Conservation (phyloP, 2,888 invertebrate genomes). For the Cyclophora punctaria region DNA sequence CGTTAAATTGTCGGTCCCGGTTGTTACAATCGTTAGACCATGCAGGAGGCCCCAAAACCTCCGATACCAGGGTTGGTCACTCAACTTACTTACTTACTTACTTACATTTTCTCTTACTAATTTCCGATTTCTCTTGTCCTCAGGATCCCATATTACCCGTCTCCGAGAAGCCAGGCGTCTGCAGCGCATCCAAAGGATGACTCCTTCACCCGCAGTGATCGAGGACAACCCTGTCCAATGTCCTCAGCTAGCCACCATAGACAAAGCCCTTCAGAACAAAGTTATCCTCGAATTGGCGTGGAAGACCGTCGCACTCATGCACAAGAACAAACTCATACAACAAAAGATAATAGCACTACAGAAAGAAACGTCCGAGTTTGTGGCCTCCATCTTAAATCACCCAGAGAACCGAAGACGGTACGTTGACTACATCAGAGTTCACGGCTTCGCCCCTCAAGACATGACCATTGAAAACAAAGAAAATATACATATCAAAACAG, state of each 20-base stretch:
- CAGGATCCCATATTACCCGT: constrained; percentile 50
- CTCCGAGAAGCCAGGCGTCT: constrained; percentile 55
- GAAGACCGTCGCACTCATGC: constrained; percentile 77
- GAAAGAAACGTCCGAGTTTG: constrained; percentile 77
- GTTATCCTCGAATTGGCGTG: constrained; percentile 77
- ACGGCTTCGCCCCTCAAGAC: constrained; percentile 3
- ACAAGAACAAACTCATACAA: constrained; percentile 77
- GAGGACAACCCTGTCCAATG: not conserved
- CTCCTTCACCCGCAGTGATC: constrained; percentile 25
- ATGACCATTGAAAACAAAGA: constrained; percentile 17
- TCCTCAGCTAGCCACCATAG: constrained; percentile 13
- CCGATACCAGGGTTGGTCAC: too few species aligned
- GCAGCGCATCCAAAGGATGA: constrained; percentile 41
- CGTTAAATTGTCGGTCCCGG: too few species aligned
- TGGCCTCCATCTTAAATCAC: constrained; percentile 75
- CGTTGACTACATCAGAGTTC: constrained; percentile 30
- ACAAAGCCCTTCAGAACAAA: constrained; percentile 51
- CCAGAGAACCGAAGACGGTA: constrained; percentile 56
- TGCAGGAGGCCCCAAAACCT: too few species aligned
- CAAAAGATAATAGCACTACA: constrained; percentile 76
- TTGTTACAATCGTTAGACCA: too few species aligned
- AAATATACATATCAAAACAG: constrained; percentile 34
- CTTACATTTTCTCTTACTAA: not conserved
- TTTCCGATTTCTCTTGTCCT: constrained; percentile 27
- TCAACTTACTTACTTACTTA: not conserved